Conservation (phyloP, 2,888 invertebrate genomes). For the Cryptocephalus moraei region DNA sequence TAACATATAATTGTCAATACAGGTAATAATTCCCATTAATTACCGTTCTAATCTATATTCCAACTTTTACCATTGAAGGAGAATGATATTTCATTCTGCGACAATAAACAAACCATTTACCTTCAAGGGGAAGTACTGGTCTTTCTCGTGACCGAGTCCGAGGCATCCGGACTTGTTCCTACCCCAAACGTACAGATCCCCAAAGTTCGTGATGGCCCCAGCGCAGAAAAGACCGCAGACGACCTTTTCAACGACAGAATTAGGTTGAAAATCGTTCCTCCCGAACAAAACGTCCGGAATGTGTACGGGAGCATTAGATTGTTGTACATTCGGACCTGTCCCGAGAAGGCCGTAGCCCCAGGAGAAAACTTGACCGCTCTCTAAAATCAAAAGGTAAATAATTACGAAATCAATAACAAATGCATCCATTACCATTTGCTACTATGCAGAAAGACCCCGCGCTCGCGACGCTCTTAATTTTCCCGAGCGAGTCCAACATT, state of each 20-base stretch:
- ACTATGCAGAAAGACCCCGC: slow-evolving; percentile 82
- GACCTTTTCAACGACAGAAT: slow-evolving; percentile 54
- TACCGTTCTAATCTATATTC: too few relatives aligned
- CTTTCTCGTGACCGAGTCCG: slow-evolving; percentile 68
- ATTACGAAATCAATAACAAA: not conserved
- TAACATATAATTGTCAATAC: too few relatives aligned
- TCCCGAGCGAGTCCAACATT: slow-evolving; percentile 57
- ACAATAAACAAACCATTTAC: slow-evolving; percentile 36
- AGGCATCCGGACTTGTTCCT: slow-evolving; percentile 74
- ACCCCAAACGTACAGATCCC: slow-evolving; percentile 89
- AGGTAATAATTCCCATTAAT: too few relatives aligned
- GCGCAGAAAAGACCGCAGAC: slow-evolving; percentile 65
- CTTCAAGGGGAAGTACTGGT: slow-evolving; percentile 84
- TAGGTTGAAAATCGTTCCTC: slow-evolving; percentile 67
- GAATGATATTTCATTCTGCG: slow-evolving; percentile 9
- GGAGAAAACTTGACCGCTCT: slow-evolving; percentile 72
- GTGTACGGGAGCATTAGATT: slow-evolving; percentile 53
- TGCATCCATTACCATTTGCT: slow-evolving; percentile 55
- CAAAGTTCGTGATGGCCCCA: slow-evolving; percentile 71
- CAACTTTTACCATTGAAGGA: not conserved
- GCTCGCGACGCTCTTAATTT: slow-evolving; percentile 67
- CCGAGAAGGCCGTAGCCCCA: slow-evolving; percentile 95
- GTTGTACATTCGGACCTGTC: slow-evolving; percentile 68
- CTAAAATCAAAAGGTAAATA: too few relatives aligned
- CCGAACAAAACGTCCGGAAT: slow-evolving; percentile 81